phyloP scores from a whole-genome alignment of 1,140 invertebrate species.

The Drosophila burlai region DNA sequence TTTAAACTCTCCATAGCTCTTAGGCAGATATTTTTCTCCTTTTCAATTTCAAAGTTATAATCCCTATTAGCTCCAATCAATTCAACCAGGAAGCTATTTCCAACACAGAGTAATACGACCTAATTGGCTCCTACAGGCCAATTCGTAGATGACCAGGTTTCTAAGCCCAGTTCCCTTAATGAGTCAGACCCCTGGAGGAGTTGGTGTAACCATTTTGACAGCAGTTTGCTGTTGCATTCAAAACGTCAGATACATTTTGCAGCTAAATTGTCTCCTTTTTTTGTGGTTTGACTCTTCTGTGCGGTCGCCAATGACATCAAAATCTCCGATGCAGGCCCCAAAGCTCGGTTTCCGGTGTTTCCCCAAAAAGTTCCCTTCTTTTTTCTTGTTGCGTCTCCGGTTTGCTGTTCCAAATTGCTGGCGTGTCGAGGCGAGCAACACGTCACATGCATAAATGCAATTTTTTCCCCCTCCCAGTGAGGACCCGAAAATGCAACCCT shows the following conservation, averaged over 20 bases:
- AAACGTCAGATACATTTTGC: constrained; percentile 37
- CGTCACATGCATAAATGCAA: constrained; percentile 75
- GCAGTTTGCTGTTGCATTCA: constrained; percentile 26
- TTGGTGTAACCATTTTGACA: constrained; percentile 15
- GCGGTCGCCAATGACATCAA: constrained; percentile 46
- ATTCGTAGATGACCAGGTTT: not conserved
- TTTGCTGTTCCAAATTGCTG: constrained; percentile 48
- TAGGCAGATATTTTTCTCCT: not conserved
- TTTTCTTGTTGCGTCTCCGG: not conserved
- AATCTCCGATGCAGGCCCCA: constrained; percentile 27
- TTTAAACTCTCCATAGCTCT: not conserved
- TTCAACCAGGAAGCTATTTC: not conserved
- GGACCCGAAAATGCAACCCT: constrained; percentile 3
- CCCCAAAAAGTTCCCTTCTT: constrained; percentile 1
- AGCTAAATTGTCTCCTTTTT: constrained; percentile 17
- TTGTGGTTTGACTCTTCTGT: not conserved
- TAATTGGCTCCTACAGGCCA: constrained; percentile 4
- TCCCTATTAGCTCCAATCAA: too few species aligned
- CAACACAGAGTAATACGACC: too few species aligned
- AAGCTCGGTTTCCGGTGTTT: constrained; percentile 21
- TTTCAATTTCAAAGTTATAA: not conserved
- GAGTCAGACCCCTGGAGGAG: not conserved
- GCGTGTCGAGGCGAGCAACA: constrained; percentile 58
- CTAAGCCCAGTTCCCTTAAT: not conserved
- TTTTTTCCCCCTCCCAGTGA: constrained; percentile 38